Evolutionary conservation across 2,797 vertebrate genomes (phyloP).

Genomic region (Siniperca undulata): DNA sequence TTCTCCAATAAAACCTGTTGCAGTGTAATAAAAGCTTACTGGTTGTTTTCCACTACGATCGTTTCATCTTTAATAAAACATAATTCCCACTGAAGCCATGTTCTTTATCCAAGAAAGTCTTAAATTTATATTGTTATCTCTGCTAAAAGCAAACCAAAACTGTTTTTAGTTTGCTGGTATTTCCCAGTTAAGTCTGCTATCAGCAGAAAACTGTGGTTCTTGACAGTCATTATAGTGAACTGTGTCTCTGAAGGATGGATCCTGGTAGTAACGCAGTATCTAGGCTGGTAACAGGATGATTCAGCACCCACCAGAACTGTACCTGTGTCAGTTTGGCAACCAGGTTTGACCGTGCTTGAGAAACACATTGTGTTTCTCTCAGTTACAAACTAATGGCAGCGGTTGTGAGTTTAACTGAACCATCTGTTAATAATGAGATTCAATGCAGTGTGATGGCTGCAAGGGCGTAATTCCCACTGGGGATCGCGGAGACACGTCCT

Average conservation of each 20-base stretch:
- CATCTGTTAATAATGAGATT: constrained; percentile 2
- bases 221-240: background rate
- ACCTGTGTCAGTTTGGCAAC: background rate
- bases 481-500: background rate
- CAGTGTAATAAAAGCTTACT: constrained; percentile 1
- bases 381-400: background rate
- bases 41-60: background rate
- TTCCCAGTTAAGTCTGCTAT: background rate
- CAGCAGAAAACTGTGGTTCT: background rate
- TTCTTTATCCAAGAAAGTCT: background rate
- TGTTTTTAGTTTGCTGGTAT: background rate
- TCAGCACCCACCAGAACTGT: background rate
- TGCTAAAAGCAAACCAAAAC: background rate
- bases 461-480: background rate
- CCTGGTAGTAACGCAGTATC: background rate
- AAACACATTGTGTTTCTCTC: background rate
- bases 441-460: background rate
- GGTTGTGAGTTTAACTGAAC: background rate
- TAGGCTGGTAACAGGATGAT: background rate
- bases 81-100: background rate
- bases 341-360: background rate
- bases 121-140: background rate
- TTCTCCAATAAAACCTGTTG: background rate
- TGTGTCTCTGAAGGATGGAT: background rate
- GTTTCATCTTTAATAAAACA: constrained; percentile 13